A percentile compares a stretch with the other conserved stretches of the same genome.
Conservation (phyloP, 2,797 vertebrate species). For the Buceros bicornis region DNA sequence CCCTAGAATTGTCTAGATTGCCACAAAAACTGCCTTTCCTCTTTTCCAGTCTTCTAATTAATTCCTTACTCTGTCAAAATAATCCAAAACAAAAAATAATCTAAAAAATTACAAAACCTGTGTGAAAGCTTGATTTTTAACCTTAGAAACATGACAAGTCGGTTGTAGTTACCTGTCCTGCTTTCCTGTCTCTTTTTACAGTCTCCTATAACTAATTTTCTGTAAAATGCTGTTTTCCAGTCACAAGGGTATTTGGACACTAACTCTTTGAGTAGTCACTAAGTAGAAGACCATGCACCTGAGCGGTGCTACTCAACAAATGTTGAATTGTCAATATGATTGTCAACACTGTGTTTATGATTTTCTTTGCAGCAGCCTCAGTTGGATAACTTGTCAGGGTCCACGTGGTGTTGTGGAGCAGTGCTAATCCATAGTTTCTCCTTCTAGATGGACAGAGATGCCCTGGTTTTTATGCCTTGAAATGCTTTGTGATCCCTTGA, state of each 20-base stretch:
- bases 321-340: neutral
- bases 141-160: neutral
- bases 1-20: neutral
- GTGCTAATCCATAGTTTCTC: neutral
- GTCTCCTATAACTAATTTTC: neutral
- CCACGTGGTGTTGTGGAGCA: neutral
- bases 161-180: neutral
- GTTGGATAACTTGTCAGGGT: neutral
- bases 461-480: neutral
- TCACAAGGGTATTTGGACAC: neutral
- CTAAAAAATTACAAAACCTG: neutral
- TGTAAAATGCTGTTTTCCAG: neutral
- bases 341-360: fast-evolving
- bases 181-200: neutral
- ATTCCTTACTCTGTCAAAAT: neutral
- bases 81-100: neutral
- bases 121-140: neutral
- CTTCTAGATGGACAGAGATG: neutral
- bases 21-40: neutral
- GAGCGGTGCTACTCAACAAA: neutral
- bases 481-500: neutral
- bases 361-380: neutral
- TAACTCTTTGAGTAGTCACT: neutral
- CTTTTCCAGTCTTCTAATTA: neutral
- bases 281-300: neutral